These are phyloP conservation scores for Cyrtorhinus lividipennis DNA, from an alignment of 1,140 invertebrate genomes.

Conservation along the genomic window DNA sequence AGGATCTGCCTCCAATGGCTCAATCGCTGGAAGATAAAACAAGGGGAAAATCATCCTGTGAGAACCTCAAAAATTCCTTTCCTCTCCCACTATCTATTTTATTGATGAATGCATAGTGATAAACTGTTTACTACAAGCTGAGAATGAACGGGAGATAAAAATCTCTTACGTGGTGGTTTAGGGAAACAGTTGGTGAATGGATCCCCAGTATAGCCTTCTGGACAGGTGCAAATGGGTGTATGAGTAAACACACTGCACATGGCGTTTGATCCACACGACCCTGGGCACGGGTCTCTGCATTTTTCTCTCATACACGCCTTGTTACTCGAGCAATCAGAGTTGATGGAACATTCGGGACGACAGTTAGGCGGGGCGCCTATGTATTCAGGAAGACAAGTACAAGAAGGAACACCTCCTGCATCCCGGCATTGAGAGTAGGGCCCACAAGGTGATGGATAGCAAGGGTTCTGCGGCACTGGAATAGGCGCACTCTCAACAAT, in stretches of 20 bases:
- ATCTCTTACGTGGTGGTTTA: constrained; percentile 28
- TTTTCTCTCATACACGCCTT: constrained; percentile 46
- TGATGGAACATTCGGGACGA: constrained; percentile 50
- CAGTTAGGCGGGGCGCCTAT: constrained; percentile 54
- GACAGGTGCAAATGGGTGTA: constrained; percentile 40
- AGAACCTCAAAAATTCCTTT: constrained; percentile 23
- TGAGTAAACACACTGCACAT: constrained; percentile 39
- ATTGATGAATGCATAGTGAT: not conserved
- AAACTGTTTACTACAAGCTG: not conserved
- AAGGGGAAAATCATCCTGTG: constrained; percentile 28
- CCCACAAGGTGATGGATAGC: constrained; percentile 37
- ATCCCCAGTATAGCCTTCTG: constrained; percentile 37
- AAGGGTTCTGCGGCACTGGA: constrained; percentile 29
- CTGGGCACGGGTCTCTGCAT: constrained; percentile 53
- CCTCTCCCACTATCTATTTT: not conserved
- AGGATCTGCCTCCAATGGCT: constrained; percentile 34
- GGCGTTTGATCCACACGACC: constrained; percentile 45
- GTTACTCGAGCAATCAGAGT: constrained; percentile 44
- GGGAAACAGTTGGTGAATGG: constrained; percentile 35
- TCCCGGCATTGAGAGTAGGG: constrained; percentile 37
- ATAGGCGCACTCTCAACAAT: constrained; percentile 20
- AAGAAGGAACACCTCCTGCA: constrained; percentile 38
- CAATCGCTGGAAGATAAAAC: constrained; percentile 32
- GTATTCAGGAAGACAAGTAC: constrained; percentile 41
- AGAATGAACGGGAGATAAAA: not conserved